phyloP scores from a whole-genome alignment of 1,140 invertebrate genomes.

The Aphelenchoides besseyi region DNA sequence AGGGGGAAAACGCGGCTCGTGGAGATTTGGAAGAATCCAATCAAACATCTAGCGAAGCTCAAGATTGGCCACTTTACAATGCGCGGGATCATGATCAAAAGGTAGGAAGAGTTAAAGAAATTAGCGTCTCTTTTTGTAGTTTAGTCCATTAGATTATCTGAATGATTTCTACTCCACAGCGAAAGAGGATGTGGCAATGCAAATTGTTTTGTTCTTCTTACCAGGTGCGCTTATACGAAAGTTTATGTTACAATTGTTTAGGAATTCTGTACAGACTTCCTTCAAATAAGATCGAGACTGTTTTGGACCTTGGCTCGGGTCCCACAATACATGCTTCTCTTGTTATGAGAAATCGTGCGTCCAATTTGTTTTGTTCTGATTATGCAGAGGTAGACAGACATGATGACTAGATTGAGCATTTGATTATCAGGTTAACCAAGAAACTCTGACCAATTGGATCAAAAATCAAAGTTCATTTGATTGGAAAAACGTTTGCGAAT shows the following conservation, averaged over 20 bases:
- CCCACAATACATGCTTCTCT: conserved; percentile 61
- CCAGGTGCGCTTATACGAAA: too few relatives aligned
- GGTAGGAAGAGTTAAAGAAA: not conserved
- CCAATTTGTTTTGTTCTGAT: conserved; percentile 56
- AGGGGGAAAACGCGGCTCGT: too few relatives aligned
- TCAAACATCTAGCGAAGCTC: too few relatives aligned
- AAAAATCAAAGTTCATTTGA: conserved; percentile 50
- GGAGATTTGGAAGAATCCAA: too few relatives aligned
- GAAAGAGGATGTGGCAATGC: conserved; percentile 57
- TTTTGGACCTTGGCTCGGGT: conserved; percentile 57
- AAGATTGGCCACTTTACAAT: not conserved
- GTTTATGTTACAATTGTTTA: too few relatives aligned
- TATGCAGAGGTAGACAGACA: conserved; percentile 43
- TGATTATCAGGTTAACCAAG: conserved; percentile 41
- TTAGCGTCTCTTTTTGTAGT: not conserved
- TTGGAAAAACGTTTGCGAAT: conserved; percentile 57
- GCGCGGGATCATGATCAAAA: conserved; percentile 13
- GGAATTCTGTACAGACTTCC: conserved; percentile 60
- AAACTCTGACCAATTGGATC: conserved; percentile 50
- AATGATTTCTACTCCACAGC: conserved; percentile 21
- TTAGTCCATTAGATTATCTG: not conserved
- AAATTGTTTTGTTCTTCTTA: conserved; percentile 61
- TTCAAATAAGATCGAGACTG: conserved; percentile 40
- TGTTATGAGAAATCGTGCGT: conserved; percentile 47
- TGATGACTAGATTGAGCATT: not conserved